Base-by-base conservation (phyloP, 2,888 invertebrate species). In the Drosophila greeni region DNA sequence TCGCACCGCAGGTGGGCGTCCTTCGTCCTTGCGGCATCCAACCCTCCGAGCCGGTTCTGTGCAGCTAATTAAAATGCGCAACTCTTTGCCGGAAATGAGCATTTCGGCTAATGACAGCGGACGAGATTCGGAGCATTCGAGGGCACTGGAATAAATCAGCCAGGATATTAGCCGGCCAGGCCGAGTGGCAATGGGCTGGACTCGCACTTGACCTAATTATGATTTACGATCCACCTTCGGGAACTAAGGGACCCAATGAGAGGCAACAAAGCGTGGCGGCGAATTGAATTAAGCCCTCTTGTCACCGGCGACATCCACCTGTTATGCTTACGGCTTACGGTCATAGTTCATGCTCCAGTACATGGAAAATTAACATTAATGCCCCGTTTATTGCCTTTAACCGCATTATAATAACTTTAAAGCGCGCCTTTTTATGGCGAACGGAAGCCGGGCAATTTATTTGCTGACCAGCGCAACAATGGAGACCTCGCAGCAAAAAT, bases 321-420 rank as follows among this genome's bases (percentile, higher is more conserved):
- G 52, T 48, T 58, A 20, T 56, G 12, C 20, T 9, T 5, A 9
- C 4, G 33, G 20, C 33, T 52, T 26, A 52, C 31, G 37, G 51
- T 56, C 66, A 70, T 56, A 67, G 71, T 71, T 71, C 72, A 67
- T 42, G 62, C 59, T 60, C 58, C 57, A 71, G 71, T 71, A 62
- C 56, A 62, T 57, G 68, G 59, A 48, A 64, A 73, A 66, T 45
- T 66, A 52, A 73, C 81, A 82, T 74, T 75, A 72, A 81, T 82
- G 73, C 69, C 65, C 70, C 73, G 76, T 85, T 84, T 76, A 85
- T 83, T 82, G 78, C 83, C 82, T 69, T 81, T 80, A 82, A 84
- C 77, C 82, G 74, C 82, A 85, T 77, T 82, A 84, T 82, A 84
- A 80, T 78, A 77, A 77, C 82, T 77, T 85, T 81, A 76, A 82